These are phyloP conservation scores for Mesitornis unicolor DNA, from an alignment of 2,113 vertebrate genomes.

Conservation along the genomic window DNA sequence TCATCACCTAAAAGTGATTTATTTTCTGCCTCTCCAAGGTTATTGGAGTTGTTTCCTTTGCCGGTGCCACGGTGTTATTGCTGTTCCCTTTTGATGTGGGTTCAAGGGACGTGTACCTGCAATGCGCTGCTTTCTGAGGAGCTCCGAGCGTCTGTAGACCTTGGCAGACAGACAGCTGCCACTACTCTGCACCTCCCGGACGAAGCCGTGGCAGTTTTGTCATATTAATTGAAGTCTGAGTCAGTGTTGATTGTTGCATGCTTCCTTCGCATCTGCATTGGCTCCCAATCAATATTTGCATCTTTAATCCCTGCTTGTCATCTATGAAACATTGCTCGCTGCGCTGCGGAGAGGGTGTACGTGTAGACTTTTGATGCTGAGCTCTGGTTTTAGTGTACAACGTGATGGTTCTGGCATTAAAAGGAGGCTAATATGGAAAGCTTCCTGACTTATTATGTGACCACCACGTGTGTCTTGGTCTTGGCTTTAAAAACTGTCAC, in stretches of 20 bases:
- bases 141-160: neutral
- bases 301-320: neutral
- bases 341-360: neutral
- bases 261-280: neutral
- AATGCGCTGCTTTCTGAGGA: neutral
- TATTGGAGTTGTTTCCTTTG: neutral
- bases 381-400: neutral
- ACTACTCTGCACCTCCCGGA: neutral
- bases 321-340: neutral
- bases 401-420: neutral
- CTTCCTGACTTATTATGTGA: neutral
- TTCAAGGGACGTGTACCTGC: neutral
- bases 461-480: neutral
- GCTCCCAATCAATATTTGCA: constrained; percentile 33
- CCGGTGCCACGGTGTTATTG: neutral
- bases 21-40: constrained; percentile 7
- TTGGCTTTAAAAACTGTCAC: neutral
- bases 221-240: constrained; percentile 1
- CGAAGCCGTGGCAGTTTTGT: neutral
- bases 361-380: neutral
- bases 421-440: neutral
- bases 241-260: neutral
- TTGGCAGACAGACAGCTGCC: neutral
- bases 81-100: neutral
- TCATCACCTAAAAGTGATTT: neutral